Conservation (phyloP, 2,888 invertebrate genomes). For the Pherbina coryleti region DNA sequence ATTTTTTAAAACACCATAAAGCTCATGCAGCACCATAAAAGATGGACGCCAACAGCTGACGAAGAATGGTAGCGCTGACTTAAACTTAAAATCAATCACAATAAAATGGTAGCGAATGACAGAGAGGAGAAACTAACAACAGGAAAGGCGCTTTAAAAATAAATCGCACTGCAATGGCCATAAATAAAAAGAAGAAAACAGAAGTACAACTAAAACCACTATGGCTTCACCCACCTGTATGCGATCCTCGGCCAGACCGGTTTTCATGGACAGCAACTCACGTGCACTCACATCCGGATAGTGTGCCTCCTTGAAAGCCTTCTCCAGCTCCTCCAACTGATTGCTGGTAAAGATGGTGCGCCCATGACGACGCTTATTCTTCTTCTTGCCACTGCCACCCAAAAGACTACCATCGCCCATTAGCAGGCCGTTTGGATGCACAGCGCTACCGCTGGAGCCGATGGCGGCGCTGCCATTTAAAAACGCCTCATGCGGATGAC, state of each 20-base stretch:
- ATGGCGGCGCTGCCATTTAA: conserved; percentile 48
- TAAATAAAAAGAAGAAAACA: neutral
- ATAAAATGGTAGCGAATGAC: conserved; percentile 1
- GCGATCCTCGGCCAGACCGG: conserved; percentile 91
- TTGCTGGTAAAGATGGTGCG: conserved; percentile 99
- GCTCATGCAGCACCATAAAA: conserved; percentile 30
- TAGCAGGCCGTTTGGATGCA: conserved; percentile 47
- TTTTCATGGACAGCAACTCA: conserved; percentile 92
- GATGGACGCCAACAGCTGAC: neutral
- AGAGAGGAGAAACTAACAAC: neutral
- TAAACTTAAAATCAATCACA: conserved; percentile 27
- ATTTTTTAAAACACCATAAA: conserved; percentile 25
- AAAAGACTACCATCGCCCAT: conserved; percentile 53
- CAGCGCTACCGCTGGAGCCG: conserved; percentile 44
- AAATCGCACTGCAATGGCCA: conserved; percentile 20
- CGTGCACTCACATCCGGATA: conserved; percentile 99
- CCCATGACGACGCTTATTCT: conserved; percentile 93
- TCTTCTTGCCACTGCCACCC: conserved; percentile 77
- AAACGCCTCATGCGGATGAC: conserved; percentile 48
- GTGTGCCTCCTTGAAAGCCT: conserved; percentile 99
- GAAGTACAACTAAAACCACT: neutral
- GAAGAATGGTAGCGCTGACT: neutral
- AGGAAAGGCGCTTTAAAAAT: neutral
- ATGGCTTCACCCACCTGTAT: conserved; percentile 83
- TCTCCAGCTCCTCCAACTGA: conserved; percentile 98